Percentiles rank a stretch among this genome's conserved stretches.
phyloP scores from a whole-genome alignment of 2,888 invertebrate species.

The Drosophila yooni region DNA sequence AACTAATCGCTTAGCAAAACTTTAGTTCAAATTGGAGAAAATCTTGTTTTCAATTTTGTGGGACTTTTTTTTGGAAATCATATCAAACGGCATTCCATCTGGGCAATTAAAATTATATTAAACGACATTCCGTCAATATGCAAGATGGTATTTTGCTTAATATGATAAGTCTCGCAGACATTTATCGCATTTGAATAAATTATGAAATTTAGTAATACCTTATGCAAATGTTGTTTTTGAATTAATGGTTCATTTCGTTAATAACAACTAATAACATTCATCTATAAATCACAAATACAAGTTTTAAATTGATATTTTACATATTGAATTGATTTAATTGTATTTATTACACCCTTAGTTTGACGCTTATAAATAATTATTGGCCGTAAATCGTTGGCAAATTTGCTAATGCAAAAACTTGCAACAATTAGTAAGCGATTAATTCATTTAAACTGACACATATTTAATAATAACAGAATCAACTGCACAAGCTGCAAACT shows the following conservation, averaged over 20 bases:
- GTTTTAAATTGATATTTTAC: not conserved
- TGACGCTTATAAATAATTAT: conserved; percentile 18
- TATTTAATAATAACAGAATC: conserved; percentile 11
- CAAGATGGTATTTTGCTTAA: not conserved
- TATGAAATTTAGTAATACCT: not conserved
- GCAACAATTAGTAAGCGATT: conserved; percentile 19
- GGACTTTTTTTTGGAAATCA: not conserved
- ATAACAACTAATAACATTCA: not conserved
- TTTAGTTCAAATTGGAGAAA: not conserved
- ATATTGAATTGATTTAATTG: not conserved
- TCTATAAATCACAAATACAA: not conserved
- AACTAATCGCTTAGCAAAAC: not conserved
- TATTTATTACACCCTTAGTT: not conserved
- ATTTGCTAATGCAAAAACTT: conserved; percentile 32
- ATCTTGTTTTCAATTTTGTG: not conserved
- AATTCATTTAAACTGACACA: conserved; percentile 24
- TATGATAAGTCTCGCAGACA: not conserved
- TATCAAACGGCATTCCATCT: not conserved
- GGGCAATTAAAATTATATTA: not conserved
- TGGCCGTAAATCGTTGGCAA: conserved; percentile 23
- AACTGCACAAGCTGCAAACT: conserved; percentile 40
- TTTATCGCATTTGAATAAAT: not conserved
- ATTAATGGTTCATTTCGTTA: not conserved
- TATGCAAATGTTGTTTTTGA: not conserved
- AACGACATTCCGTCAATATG: not conserved